Conservation (phyloP, 2,888 invertebrate genomes). For the Rutpela maculata region DNA sequence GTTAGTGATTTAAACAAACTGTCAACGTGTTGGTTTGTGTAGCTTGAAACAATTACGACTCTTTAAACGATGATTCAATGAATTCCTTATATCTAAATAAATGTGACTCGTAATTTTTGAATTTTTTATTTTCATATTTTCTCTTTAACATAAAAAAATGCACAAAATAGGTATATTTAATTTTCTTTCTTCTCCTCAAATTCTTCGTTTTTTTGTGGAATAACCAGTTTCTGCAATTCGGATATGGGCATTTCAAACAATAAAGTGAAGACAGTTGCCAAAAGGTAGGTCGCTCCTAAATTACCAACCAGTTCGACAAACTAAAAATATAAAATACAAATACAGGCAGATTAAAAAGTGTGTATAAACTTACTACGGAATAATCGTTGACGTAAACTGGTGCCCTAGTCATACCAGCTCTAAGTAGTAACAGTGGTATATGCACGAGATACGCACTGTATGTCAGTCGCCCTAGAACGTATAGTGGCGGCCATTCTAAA, state of each 20-base stretch:
- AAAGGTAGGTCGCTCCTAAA: conserved; percentile 51
- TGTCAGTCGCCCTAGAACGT: conserved; percentile 58
- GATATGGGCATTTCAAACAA: conserved; percentile 60
- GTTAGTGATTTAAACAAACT: too few relatives aligned
- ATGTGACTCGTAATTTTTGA: neutral
- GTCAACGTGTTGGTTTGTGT: too few relatives aligned
- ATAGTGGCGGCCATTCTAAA: conserved; percentile 51
- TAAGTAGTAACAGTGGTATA: conserved; percentile 46
- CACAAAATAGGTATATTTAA: neutral
- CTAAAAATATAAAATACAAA: conserved; percentile 45
- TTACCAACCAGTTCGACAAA: conserved; percentile 45
- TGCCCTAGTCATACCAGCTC: conserved; percentile 43
- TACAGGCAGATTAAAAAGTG: neutral
- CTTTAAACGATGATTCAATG: too few relatives aligned
- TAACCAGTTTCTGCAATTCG: conserved; percentile 55
- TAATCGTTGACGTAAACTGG: conserved; percentile 47
- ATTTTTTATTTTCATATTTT: neutral
- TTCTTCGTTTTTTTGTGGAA: neutral
- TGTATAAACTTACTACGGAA: conserved; percentile 46
- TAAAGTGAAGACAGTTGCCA: conserved; percentile 54
- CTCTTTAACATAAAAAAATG: neutral
- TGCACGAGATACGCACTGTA: conserved; percentile 60
- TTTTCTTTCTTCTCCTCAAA: conserved; percentile 2
- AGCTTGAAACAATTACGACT: too few relatives aligned
- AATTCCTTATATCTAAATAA: neutral